phyloP scores from a whole-genome alignment of 1,140 invertebrate species.

The Campoletis sonorensis region DNA sequence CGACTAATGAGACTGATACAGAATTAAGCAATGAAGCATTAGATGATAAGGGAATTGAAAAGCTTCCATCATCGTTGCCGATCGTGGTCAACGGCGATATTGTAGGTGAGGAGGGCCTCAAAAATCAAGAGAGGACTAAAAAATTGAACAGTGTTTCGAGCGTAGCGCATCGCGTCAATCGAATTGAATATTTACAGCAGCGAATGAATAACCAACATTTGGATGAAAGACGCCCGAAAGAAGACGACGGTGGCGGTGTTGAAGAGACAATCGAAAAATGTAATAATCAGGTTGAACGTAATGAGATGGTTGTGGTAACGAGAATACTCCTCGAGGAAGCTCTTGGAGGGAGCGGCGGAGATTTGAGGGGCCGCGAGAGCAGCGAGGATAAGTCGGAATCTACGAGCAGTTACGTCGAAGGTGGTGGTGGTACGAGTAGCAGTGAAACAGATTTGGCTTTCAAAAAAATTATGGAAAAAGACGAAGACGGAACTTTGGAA shows the following conservation, averaged over 20 bases:
- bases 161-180: too few relatives aligned
- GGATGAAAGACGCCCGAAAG: too few relatives aligned
- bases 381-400: slow-evolving; percentile 58
- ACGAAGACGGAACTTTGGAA: slow-evolving; percentile 46
- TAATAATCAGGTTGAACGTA: too few relatives aligned
- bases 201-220: not conserved
- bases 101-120: too few relatives aligned
- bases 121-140: too few relatives aligned
- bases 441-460: slow-evolving; percentile 49
- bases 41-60: not conserved
- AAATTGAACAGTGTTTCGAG: too few relatives aligned
- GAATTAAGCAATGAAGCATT: slow-evolving; percentile 13
- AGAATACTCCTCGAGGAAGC: slow-evolving; percentile 43
- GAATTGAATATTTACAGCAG: too few relatives aligned
- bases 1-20: slow-evolving; percentile 61
- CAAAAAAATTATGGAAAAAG: slow-evolving; percentile 55
- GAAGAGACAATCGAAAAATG: too few relatives aligned
- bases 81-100: too few relatives aligned
- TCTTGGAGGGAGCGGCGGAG: not conserved
- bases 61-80: too few relatives aligned
- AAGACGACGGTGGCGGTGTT: too few relatives aligned
- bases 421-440: slow-evolving; percentile 44
- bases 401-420: slow-evolving; percentile 53
- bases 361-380: slow-evolving; percentile 44
- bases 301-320: not conserved